phyloP scores from a whole-genome alignment of 2,113 vertebrate genomes.

The Chloroceryle aenea region DNA sequence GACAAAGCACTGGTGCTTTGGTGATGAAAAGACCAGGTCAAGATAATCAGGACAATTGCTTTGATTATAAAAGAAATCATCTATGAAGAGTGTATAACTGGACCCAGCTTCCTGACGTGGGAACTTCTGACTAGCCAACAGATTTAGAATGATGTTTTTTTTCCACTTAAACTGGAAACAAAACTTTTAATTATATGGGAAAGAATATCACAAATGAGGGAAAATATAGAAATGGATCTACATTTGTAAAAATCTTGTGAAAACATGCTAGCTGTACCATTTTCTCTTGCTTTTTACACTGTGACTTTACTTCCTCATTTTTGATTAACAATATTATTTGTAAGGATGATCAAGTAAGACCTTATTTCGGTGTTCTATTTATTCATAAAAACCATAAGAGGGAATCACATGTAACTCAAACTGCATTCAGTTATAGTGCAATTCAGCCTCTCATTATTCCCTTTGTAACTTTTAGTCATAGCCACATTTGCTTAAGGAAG shows the following conservation, averaged over 20 bases:
- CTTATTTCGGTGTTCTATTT: background rate
- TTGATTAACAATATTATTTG: background rate
- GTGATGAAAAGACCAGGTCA: background rate
- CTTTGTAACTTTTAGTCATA: background rate
- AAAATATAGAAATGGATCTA: background rate
- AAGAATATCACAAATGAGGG: background rate
- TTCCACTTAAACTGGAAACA: background rate
- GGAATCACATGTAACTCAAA: background rate
- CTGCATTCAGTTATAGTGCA: background rate
- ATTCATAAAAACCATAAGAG: background rate
- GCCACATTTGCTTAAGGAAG: background rate
- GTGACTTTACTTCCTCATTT: background rate
- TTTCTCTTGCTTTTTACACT: background rate
- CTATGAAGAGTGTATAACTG: background rate
- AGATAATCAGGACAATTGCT: background rate
- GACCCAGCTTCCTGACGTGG: background rate
- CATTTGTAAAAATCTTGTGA: background rate
- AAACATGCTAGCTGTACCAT: background rate
- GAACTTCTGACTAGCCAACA: background rate
- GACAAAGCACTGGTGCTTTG: background rate
- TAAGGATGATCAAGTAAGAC: background rate
- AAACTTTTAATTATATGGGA: background rate
- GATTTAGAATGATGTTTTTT: background rate
- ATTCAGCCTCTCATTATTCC: background rate
- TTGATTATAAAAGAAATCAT: background rate